Evolutionary conservation across 2,888 invertebrate species (phyloP).

Genomic region (Pollenia amentaria): DNA sequence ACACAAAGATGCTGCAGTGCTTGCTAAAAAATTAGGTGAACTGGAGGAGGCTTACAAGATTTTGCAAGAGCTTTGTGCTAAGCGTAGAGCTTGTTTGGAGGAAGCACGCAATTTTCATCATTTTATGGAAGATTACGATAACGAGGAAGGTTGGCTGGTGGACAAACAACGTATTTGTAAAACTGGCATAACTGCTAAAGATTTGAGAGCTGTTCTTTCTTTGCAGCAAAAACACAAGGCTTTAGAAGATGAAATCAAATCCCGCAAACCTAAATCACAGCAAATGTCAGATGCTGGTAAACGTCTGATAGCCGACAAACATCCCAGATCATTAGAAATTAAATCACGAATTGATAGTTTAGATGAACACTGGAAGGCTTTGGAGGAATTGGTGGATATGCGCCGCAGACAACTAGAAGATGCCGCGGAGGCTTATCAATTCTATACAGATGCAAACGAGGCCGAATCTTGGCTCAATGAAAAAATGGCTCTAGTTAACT

Average conservation of each 20-base stretch:
- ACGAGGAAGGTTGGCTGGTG: conserved; percentile 98
- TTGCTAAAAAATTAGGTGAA: conserved; percentile 90
- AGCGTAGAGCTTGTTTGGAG: conserved; percentile 93
- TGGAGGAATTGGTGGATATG: conserved; percentile 92
- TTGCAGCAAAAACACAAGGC: conserved; percentile 97
- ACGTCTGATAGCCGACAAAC: conserved; percentile 90
- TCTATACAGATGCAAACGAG: conserved; percentile 98
- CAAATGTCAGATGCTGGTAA: conserved; percentile 90
- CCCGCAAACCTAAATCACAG: conserved; percentile 88
- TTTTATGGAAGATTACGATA: conserved; percentile 98
- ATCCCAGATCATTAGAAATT: conserved; percentile 93
- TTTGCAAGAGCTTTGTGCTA: conserved; percentile 85
- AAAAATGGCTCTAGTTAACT: conserved; percentile 95
- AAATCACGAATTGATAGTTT: conserved; percentile 91
- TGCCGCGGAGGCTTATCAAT: conserved; percentile 97
- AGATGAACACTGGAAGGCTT: conserved; percentile 94
- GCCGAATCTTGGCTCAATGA: conserved; percentile 99
- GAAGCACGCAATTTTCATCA: conserved; percentile 97
- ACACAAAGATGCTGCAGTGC: conserved; percentile 86
- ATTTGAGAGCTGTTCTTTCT: conserved; percentile 94
- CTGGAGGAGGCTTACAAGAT: conserved; percentile 92
- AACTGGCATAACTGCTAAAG: conserved; percentile 96
- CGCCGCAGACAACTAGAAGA: conserved; percentile 92
- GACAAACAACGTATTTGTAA: conserved; percentile 97
- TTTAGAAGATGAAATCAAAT: conserved; percentile 93